A percentile compares a stretch with the other conserved stretches of the same genome.
phyloP scores from a whole-genome alignment of 2,888 invertebrate genomes.

The Brenthis daphne region DNA sequence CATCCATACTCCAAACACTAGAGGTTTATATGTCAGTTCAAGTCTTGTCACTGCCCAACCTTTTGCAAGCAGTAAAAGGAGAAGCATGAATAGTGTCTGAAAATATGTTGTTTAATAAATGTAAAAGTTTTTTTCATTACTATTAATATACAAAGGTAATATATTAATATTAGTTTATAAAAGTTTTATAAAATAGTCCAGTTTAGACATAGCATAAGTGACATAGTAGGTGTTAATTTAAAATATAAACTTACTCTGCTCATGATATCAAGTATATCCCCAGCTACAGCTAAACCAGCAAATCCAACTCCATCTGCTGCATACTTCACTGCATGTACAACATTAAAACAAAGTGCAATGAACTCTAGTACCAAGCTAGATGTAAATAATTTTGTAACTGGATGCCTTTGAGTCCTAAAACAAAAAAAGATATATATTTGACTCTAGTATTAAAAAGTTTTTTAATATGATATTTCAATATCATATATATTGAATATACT shows the following conservation, averaged over 20 bases:
- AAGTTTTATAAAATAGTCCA: neutral
- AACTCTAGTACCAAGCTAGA: conserved; percentile 93
- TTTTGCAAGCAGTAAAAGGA: conserved; percentile 95
- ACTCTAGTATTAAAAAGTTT: neutral
- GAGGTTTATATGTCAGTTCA: conserved; percentile 92
- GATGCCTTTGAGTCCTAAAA: conserved; percentile 90
- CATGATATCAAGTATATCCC: conserved; percentile 95
- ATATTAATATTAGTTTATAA: neutral
- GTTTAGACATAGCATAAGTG: too few species aligned
- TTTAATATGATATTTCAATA: neutral
- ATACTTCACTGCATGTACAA: conserved; percentile 94
- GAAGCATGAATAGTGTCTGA: conserved; percentile 96
- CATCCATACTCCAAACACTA: conserved; percentile 94
- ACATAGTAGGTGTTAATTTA: too few species aligned
- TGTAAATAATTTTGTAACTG: conserved; percentile 94
- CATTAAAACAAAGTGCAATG: conserved; percentile 91
- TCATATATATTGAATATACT: conserved; percentile 9
- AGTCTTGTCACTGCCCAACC: conserved; percentile 97
- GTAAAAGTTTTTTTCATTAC: neutral
- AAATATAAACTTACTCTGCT: conserved; percentile 86
- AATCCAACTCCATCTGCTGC: conserved; percentile 95
- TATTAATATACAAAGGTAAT: neutral
- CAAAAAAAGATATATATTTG: conserved; percentile 12
- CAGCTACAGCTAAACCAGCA: conserved; percentile 90
- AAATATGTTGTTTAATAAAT: conserved; percentile 32